Evolutionary conservation across 2,113 vertebrate genomes (phyloP).

Genomic region (Rhynchopsitta pachyrhyncha): DNA sequence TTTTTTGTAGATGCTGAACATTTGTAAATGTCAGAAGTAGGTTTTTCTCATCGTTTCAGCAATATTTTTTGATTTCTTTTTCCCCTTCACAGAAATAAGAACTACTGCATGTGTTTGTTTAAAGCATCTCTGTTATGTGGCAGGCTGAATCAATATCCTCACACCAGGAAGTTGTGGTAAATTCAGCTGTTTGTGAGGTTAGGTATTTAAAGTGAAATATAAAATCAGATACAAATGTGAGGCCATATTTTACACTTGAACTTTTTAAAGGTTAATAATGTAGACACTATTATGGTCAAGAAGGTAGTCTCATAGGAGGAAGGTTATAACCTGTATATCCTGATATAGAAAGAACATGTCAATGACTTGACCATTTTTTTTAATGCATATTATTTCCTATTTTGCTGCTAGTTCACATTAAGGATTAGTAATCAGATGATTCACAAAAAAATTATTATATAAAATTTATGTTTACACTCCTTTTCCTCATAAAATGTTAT

Average conservation of each 20-base stretch:
- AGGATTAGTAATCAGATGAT: neutral
- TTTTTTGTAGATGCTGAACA: neutral
- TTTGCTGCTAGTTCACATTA: neutral
- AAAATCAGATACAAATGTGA: neutral
- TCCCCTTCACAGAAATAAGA: neutral
- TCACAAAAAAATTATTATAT: neutral
- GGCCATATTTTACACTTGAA: neutral
- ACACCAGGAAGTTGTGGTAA: neutral
- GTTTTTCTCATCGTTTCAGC: neutral
- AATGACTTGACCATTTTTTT: neutral
- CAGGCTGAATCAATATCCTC: neutral
- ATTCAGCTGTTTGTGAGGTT: neutral
- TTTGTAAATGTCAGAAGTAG: neutral
- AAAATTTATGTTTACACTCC: neutral
- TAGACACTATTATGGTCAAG: neutral
- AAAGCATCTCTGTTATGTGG: neutral
- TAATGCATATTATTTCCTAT: neutral
- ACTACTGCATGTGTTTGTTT: neutral
- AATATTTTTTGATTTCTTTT: neutral
- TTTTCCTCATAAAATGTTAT: neutral
- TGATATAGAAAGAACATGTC: neutral
- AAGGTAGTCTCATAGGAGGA: neutral
- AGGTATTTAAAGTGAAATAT: neutral
- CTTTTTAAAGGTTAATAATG: neutral
- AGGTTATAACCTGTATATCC: neutral